These are phyloP conservation scores for Creontiades dilutus DNA, from an alignment of 2,888 invertebrate species.

Conservation along the genomic window DNA sequence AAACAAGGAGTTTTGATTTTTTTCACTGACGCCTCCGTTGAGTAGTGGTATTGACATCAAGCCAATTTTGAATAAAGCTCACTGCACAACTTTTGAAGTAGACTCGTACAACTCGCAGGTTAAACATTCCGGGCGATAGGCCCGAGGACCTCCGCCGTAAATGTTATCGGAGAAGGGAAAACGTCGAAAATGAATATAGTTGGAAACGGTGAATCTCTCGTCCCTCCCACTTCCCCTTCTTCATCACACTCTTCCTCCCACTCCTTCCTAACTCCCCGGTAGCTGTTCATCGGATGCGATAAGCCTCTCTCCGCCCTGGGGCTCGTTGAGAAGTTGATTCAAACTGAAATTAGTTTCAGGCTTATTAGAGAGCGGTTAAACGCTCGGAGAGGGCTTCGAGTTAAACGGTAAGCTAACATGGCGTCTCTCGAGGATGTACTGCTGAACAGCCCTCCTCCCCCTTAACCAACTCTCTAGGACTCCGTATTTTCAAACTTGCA, in stretches of 20 bases:
- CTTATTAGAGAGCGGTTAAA: slow-evolving; percentile 62
- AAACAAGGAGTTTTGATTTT: too few relatives aligned
- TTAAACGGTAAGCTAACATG: slow-evolving; percentile 58
- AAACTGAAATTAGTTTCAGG: slow-evolving; percentile 63
- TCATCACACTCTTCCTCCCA: background rate
- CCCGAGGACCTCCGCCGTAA: background rate
- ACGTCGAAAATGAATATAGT: slow-evolving; percentile 39
- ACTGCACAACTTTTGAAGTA: too few relatives aligned
- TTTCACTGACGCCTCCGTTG: too few relatives aligned
- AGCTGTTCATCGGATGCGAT: slow-evolving; percentile 42
- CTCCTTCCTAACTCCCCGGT: background rate
- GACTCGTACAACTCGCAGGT: too few relatives aligned
- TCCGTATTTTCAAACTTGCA: slow-evolving; percentile 6
- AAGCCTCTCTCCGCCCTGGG: slow-evolving; percentile 39
- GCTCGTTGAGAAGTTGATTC: slow-evolving; percentile 62
- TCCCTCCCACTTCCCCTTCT: background rate
- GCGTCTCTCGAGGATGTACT: slow-evolving; percentile 49
- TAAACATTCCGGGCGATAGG: background rate
- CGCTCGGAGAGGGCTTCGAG: slow-evolving; percentile 52
- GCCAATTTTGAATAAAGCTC: too few relatives aligned
- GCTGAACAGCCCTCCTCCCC: background rate
- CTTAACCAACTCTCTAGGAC: background rate
- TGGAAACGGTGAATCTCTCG: background rate
- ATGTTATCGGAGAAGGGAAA: background rate
- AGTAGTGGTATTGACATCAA: too few relatives aligned